Percentiles rank a stretch among this genome's conserved stretches.
phyloP scores from a whole-genome alignment of 2,113 vertebrate species.

The Pleuronectes platessa region DNA sequence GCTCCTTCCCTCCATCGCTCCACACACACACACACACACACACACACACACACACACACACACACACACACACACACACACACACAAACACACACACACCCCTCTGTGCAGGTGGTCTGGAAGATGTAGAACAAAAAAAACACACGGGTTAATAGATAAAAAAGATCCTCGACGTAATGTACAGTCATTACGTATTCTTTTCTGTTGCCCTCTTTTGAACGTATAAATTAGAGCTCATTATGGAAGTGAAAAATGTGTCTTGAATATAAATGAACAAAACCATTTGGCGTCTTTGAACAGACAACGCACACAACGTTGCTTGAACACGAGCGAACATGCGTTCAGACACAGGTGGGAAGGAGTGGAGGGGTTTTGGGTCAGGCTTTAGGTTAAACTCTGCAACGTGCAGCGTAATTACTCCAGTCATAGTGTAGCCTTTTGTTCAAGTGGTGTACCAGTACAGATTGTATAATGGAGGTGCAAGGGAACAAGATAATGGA shows the following conservation, averaged over 20 bases:
- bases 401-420: background rate
- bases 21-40: background rate
- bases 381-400: background rate
- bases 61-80: no score
- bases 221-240: slow-evolving; percentile 42
- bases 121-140: slow-evolving; percentile 34
- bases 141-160: slow-evolving; percentile 31
- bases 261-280: slow-evolving; percentile 44
- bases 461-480: background rate
- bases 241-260: slow-evolving; percentile 19
- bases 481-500: background rate
- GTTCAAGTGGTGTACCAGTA: background rate
- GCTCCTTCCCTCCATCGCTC: background rate
- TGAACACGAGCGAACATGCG: background rate
- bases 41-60: background rate
- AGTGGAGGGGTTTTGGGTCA: background rate
- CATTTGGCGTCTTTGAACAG: slow-evolving; percentile 18
- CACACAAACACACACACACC: background rate
- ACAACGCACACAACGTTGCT: background rate
- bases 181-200: slow-evolving; percentile 34
- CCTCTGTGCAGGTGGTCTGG: slow-evolving; percentile 67
- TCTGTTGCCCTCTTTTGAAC: slow-evolving; percentile 30
- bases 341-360: background rate
- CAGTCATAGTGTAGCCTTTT: background rate
- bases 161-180: slow-evolving; percentile 29